Evolutionary conservation across 2,888 invertebrate species (phyloP), one percentile per base, ranked within the genome.

Genomic region (Stenodema calcarata): DNA sequence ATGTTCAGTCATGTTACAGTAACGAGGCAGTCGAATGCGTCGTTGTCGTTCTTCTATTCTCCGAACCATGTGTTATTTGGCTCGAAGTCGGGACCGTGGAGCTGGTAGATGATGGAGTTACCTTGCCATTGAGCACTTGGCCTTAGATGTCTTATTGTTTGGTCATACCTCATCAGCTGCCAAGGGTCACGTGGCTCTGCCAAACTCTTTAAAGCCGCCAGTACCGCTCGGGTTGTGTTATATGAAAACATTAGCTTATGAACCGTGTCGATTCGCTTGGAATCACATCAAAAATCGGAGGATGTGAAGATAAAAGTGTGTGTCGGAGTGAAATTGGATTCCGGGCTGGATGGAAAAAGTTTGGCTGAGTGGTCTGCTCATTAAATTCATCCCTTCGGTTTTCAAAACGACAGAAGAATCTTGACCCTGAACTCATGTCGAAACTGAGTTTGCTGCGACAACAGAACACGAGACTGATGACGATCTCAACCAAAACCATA

Each of bases 161-260:
- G 73, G 35, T 41, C 73, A 73, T 73, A 73, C 73, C 73, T 6
- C 35, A 73, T 16, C 73, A 11, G n/a, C 28, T 73, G 73, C 73
- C 73, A 73, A 73, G 73, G 73, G 73, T 73, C 73, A 73, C 73
- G 73, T 73, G 73, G 73, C 73, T 35, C 35, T 73, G 73, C 73
- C 73, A 73, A 73, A 73, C 35, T 16, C 18, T 73, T 73, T 18
- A 73, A 73, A 35, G 35, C 35, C 73, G 35, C 35, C 35, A 9
- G 18, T 35, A 41, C 73, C 73, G 73, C 62, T 62, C 62, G 41
- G 73, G 41, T 73, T 35, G 35, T 73, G 30, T 73, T 73, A 73
- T 35, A 73, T 73, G 35, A 14, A 73, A 73, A 73, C 73, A 35
- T 35, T 16, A 70, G 12, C 73, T 16, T 73, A 41, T 35, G 73